Percentiles rank a stretch among this genome's conserved stretches.
These are phyloP conservation scores for Zygothrica quintamaculata DNA, from an alignment of 2,888 invertebrate species.

Conservation along the genomic window DNA sequence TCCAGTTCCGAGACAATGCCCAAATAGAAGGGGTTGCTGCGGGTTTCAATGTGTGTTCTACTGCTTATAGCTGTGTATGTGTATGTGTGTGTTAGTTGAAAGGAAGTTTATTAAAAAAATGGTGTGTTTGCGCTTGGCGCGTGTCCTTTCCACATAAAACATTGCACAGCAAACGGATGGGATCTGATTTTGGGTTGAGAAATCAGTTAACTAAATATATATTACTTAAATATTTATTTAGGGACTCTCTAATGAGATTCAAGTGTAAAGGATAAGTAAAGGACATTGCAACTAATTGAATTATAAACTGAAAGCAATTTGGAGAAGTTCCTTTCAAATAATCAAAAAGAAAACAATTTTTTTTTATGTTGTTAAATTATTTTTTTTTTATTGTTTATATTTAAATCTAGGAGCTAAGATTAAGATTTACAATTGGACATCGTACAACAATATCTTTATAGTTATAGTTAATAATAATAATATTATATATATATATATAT, in stretches of 20 bases:
- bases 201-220: constrained; percentile 79
- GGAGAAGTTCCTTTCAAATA: too few species aligned
- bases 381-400: constrained; percentile 52
- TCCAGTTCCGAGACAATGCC: constrained; percentile 57
- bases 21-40: constrained; percentile 60
- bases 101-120: constrained; percentile 79
- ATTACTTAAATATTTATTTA: constrained; percentile 73
- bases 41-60: constrained; percentile 14
- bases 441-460: constrained; percentile 72
- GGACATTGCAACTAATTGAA: constrained; percentile 53
- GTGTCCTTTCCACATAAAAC: constrained; percentile 56
- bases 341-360: too few species aligned
- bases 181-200: constrained; percentile 31
- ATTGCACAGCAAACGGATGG: constrained; percentile 35
- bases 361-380: too few species aligned
- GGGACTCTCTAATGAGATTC: constrained; percentile 71
- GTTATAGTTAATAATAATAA: neutral
- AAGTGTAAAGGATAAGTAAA: constrained; percentile 45
- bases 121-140: constrained; percentile 75
- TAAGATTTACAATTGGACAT: constrained; percentile 77
- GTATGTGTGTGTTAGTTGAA: constrained; percentile 13
- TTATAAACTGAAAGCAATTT: too few species aligned
- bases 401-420: constrained; percentile 66
- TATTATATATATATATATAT: too few species aligned
- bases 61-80: constrained; percentile 7